Percentiles rank a stretch among this genome's conserved stretches.
phyloP scores from a whole-genome alignment of 2,888 invertebrate genomes.

The Empis livida region DNA sequence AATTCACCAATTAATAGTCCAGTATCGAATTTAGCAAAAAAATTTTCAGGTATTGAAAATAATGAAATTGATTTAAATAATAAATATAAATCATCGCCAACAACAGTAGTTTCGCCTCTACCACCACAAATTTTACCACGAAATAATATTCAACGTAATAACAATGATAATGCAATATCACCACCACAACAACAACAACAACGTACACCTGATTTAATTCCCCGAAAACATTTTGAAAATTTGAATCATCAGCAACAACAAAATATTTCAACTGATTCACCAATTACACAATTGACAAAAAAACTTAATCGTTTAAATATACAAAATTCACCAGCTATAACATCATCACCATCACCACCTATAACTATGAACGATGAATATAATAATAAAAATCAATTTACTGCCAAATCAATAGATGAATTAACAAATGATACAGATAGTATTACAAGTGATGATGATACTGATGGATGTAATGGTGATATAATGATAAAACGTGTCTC shows the following conservation, averaged over 20 bases:
- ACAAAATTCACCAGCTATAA: neutral
- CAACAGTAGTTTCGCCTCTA: neutral
- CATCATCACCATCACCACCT: too few relatives aligned
- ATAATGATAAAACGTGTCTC: conserved; percentile 35
- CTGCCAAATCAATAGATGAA: conserved; percentile 2
- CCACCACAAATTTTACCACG: conserved; percentile 2
- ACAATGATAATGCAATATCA: neutral
- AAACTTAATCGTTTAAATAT: conserved; percentile 17
- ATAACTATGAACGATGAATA: too few relatives aligned
- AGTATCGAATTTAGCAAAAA: conserved; percentile 10
- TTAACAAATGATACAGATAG: conserved; percentile 9
- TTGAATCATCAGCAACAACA: neutral
- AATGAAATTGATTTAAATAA: conserved; percentile 10
- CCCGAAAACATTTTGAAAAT: conserved; percentile 22
- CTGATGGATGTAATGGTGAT: conserved; percentile 14
- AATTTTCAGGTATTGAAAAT: conserved; percentile 4
- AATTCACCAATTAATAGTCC: conserved; percentile 12
- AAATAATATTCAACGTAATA: neutral
- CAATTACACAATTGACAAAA: conserved; percentile 25
- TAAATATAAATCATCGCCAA: conserved; percentile 2
- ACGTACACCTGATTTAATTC: conserved; percentile 38
- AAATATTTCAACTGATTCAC: conserved; percentile 22
- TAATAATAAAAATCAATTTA: neutral
- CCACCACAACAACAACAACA: conserved; percentile 6
- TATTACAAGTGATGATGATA: conserved; percentile 9